phyloP scores from a whole-genome alignment of 2,113 vertebrate genomes.

The Lagopus leucura region DNA sequence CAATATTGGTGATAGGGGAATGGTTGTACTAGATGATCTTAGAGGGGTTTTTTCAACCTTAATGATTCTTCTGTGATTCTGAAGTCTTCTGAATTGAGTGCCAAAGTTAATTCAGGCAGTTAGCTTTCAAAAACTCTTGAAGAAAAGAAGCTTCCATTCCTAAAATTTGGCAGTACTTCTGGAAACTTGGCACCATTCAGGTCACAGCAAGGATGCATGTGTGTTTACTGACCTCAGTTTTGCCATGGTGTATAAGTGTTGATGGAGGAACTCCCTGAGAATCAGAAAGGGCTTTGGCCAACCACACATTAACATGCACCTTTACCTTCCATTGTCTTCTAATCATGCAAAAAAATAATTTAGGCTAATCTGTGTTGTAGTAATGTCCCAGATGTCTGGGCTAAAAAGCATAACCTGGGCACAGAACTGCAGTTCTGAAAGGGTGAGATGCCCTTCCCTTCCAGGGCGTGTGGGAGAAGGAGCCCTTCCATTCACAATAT shows the following conservation, averaged over 20 bases:
- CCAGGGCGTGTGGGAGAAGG: neutral
- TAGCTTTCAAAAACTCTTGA: neutral
- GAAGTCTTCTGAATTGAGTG: neutral
- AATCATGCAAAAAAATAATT: neutral
- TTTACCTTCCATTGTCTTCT: neutral
- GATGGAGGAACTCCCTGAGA: neutral
- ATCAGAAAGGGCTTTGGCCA: neutral
- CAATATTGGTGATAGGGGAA: too few relatives aligned
- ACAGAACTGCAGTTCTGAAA: neutral
- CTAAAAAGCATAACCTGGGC: neutral
- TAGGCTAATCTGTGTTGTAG: neutral
- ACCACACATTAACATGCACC: neutral
- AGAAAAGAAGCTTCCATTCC: neutral
- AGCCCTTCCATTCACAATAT: neutral
- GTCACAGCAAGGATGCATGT: neutral
- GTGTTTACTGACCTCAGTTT: neutral
- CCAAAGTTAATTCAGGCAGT: neutral
- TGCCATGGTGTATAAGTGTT: neutral
- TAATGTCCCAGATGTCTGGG: conserved; percentile 46
- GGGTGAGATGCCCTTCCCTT: neutral
- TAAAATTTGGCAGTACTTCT: neutral
- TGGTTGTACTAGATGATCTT: too few relatives aligned
- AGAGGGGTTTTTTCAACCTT: too few relatives aligned
- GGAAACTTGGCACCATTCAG: neutral
- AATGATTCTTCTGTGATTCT: too few relatives aligned